Conservation (phyloP, 2,888 invertebrate genomes). For the Protonemura montana region DNA sequence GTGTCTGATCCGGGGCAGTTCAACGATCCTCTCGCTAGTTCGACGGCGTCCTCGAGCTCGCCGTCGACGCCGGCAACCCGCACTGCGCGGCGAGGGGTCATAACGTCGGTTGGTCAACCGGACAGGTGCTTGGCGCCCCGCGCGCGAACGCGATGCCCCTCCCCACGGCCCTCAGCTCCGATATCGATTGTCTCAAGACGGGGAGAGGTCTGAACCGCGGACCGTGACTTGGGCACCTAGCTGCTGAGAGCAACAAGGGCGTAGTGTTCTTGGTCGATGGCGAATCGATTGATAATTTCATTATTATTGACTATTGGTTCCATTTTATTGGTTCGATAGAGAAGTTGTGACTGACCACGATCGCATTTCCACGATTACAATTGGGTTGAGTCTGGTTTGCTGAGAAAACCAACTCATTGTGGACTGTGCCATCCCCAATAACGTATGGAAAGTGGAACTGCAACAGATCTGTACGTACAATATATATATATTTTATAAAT, state of each 20-base stretch:
- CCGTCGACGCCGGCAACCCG: background rate
- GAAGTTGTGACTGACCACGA: too few relatives aligned
- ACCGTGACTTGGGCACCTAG: background rate
- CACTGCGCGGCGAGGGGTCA: background rate
- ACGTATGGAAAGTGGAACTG: too few relatives aligned
- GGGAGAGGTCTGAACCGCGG: constrained; percentile 22
- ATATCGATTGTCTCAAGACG: background rate
- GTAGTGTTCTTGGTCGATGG: background rate
- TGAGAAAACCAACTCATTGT: too few relatives aligned
- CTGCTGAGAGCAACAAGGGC: constrained; percentile 23
- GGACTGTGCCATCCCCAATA: too few relatives aligned
- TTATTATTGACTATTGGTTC: too few relatives aligned
- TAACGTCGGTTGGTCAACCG: constrained; percentile 46
- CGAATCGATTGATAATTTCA: too few relatives aligned
- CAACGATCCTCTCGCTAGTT: background rate
- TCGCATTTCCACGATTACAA: too few relatives aligned
- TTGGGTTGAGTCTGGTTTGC: too few relatives aligned
- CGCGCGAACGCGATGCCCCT: constrained; percentile 35
- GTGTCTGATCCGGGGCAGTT: background rate
- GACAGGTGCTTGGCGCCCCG: constrained; percentile 44
- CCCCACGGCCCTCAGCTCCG: background rate
- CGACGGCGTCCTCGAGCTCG: background rate
- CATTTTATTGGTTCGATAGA: too few relatives aligned
- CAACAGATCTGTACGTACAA: too few relatives aligned
- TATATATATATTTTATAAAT: too few relatives aligned